These are phyloP conservation scores for Leucoraja ocellata DNA, from an alignment of 2,797 vertebrate species.

Conservation along the genomic window DNA sequence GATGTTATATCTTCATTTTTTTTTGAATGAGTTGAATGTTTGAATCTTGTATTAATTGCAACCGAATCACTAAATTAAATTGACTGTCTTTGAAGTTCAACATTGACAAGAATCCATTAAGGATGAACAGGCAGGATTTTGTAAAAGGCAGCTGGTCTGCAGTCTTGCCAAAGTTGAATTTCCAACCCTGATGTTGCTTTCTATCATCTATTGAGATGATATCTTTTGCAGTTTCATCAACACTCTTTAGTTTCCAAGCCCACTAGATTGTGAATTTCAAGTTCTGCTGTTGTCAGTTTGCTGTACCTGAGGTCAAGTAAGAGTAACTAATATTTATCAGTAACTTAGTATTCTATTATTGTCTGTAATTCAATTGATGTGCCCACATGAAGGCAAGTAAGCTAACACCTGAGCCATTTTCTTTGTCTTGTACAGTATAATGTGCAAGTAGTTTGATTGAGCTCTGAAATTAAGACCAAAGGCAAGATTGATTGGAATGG, in stretches of 20 bases:
- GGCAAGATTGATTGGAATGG: neutral
- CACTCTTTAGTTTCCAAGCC: neutral
- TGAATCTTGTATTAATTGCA: neutral
- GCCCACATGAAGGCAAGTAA: neutral
- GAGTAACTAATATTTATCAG: neutral
- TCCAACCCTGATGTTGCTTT: neutral
- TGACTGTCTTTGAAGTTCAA: neutral
- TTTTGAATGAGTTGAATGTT: neutral
- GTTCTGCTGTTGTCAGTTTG: slow-evolving; percentile 12
- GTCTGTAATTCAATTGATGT: slow-evolving; percentile 1
- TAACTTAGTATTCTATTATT: slow-evolving; percentile 13
- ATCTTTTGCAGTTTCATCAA: neutral
- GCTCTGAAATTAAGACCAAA: slow-evolving; percentile 8
- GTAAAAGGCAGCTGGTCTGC: neutral
- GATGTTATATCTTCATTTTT: neutral
- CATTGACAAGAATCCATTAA: neutral
- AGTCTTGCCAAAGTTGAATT: neutral
- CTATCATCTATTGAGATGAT: neutral
- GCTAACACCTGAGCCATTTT: neutral
- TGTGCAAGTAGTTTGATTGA: neutral
- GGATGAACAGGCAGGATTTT: neutral
- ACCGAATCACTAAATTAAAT: neutral
- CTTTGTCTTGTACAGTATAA: slow-evolving; percentile 9
- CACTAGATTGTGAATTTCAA: neutral
- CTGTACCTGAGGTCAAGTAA: neutral